These are phyloP conservation scores for Eristalis arbustorum DNA, from an alignment of 2,888 invertebrate species.

Conservation along the genomic window DNA sequence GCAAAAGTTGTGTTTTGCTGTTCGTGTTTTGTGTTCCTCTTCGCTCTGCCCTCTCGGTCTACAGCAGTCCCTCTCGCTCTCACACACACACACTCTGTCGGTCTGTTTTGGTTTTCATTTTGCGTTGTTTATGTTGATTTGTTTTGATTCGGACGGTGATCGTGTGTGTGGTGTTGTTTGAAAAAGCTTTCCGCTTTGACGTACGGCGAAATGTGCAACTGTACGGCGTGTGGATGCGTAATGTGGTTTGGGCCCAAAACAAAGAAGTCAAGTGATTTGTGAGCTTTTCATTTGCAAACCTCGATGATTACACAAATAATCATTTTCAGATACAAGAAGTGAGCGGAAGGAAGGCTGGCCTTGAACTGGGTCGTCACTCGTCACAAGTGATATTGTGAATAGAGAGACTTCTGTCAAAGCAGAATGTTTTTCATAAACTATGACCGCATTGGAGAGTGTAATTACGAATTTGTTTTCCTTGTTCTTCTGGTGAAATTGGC, in stretches of 20 bases:
- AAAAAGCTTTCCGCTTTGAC: conserved; percentile 45
- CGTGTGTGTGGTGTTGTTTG: conserved; percentile 27
- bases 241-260: conserved; percentile 37
- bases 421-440: background rate
- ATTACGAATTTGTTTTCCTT: background rate
- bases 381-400: background rate
- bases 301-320: conserved; percentile 24
- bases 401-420: background rate
- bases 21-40: conserved; percentile 17
- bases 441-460: background rate
- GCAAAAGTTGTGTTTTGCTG: conserved; percentile 72
- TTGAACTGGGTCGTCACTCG: conserved; percentile 41
- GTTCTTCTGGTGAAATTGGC: background rate
- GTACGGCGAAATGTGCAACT: conserved; percentile 2
- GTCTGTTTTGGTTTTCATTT: conserved; percentile 33
- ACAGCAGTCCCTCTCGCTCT: conserved; percentile 8
- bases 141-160: conserved; percentile 10
- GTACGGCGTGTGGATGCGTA: conserved; percentile 13
- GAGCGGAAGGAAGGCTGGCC: conserved; percentile 45
- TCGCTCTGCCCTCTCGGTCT: conserved; percentile 3
- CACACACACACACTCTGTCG: background rate
- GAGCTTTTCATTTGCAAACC: conserved; percentile 54
- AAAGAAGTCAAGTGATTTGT: conserved; percentile 37
- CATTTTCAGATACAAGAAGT: conserved; percentile 40
- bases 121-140: conserved; percentile 45